Conservation (phyloP, 2,797 vertebrate species). For the Lacerta viridis region DNA sequence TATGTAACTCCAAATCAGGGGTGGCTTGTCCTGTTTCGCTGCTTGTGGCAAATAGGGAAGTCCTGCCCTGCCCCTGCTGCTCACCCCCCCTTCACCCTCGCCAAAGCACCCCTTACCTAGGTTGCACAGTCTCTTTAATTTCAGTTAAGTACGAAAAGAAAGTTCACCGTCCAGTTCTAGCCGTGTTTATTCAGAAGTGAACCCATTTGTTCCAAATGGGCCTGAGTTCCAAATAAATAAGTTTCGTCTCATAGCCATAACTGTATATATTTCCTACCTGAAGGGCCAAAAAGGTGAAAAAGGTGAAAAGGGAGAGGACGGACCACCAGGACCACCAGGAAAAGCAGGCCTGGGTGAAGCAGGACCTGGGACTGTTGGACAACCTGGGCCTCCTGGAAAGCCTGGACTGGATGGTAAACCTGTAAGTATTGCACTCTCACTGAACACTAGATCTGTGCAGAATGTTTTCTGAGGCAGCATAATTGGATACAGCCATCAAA, state of each 20-base stretch:
- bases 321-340: constrained; percentile 74
- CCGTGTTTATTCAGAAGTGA: background rate
- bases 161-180: background rate
- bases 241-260: background rate
- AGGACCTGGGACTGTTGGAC: constrained; percentile 65
- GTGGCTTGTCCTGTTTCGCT: too few species aligned
- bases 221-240: background rate
- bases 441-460: background rate
- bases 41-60: too few species aligned
- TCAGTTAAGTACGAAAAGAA: background rate
- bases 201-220: constrained; percentile 19
- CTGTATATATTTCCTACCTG: constrained; percentile 37
- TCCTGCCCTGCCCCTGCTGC: too few species aligned
- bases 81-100: too few species aligned
- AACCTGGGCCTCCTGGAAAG: constrained; percentile 65
- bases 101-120: too few species aligned
- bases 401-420: constrained; percentile 76
- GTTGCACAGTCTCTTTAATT: background rate
- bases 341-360: constrained; percentile 46
- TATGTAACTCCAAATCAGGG: too few species aligned
- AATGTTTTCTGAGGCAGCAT: background rate
- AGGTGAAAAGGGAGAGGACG: constrained; percentile 76
- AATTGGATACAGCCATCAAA: background rate
- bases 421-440: constrained; percentile 70
- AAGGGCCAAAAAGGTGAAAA: constrained; percentile 79